Base-by-base conservation (phyloP, 2,888 invertebrate genomes). In the Abscondita cerata region DNA sequence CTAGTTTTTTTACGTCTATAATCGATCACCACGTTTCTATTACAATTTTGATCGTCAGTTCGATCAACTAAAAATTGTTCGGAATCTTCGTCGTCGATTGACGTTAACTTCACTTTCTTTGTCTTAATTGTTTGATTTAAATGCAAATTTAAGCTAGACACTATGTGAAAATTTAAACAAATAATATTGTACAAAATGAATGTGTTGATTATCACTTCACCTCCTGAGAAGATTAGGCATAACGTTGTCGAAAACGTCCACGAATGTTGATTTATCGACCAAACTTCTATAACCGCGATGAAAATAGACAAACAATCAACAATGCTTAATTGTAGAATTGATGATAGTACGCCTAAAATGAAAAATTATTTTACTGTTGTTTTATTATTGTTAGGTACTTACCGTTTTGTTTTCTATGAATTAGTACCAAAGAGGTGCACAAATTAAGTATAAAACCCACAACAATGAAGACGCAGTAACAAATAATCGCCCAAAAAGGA, bases 151-250 rank as follows among this genome's bases (percentile, higher is more conserved):
- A 83, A 80, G 6, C 83, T 82, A 1, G 86, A 85, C 44, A 87
- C 80, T 13, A 84, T 80, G 70, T 87, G 87, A 57, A 87, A 81
- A 59, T 86, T 85, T 56, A 86, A 76, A 13, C 84, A 84, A 52
- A 83, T 80, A 31, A 85, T 78, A 62, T 87, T 79, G 75, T 87
- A 87, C 11, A 85, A 75, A 1, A 83, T 81, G n/a, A 85, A 82
- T 1, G 85, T 84, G 50, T 85, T 83, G 1, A 83, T 78, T 48
- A 87, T 81, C 34, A 85, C 82, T 74, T 83, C 85, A 13, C 83
- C 72, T 34, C 87, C 87, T 66, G 84, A 78, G 74, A 84, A 86
- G 1, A 83, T 76, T 52, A 82, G 79, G 73, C 87, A 88, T 55
- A 81, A 76, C 48, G 78, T 78, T 36, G 74, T 73, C 15, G 85